These are phyloP conservation scores for Pseudococcus jackbeardsleyi DNA, from an alignment of 2,888 invertebrate species.

Conservation along the genomic window DNA sequence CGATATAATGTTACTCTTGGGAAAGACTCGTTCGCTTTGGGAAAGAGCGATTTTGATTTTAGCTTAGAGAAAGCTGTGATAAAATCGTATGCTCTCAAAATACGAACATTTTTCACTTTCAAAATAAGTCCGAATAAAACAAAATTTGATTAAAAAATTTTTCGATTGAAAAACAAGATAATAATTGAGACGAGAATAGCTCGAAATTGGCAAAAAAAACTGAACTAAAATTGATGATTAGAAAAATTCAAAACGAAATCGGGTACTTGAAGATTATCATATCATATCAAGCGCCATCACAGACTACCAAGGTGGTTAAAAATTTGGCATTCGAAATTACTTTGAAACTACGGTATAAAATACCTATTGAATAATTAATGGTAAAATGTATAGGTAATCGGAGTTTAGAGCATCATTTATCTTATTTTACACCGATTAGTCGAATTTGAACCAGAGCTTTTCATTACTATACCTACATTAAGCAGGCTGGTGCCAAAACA, in stretches of 20 bases:
- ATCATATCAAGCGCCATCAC: no score
- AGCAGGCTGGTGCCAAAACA: constrained; percentile 23
- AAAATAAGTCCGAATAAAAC: no score
- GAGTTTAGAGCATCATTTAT: constrained; percentile 43
- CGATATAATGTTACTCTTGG: constrained; percentile 20
- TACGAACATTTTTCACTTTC: no score
- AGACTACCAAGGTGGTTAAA: no score
- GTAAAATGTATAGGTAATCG: neutral
- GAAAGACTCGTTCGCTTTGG: neutral
- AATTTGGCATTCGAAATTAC: no score
- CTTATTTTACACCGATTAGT: constrained; percentile 47
- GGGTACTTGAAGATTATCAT: no score
- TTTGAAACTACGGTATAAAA: neutral
- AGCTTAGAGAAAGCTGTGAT: neutral
- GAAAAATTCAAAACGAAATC: no score
- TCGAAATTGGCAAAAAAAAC: no score
- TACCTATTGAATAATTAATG: constrained; percentile 42
- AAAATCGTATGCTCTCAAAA: neutral
- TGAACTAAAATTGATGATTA: no score
- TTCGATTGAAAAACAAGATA: no score
- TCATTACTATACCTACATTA: constrained; percentile 29
- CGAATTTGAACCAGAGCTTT: constrained; percentile 36
- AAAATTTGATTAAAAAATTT: no score
- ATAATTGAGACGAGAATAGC: no score
- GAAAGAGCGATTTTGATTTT: neutral